Percentiles rank a stretch among this genome's conserved stretches.
These are phyloP conservation scores for Lasioglossum calceatum DNA, from an alignment of 2,888 invertebrate genomes.

Conservation along the genomic window DNA sequence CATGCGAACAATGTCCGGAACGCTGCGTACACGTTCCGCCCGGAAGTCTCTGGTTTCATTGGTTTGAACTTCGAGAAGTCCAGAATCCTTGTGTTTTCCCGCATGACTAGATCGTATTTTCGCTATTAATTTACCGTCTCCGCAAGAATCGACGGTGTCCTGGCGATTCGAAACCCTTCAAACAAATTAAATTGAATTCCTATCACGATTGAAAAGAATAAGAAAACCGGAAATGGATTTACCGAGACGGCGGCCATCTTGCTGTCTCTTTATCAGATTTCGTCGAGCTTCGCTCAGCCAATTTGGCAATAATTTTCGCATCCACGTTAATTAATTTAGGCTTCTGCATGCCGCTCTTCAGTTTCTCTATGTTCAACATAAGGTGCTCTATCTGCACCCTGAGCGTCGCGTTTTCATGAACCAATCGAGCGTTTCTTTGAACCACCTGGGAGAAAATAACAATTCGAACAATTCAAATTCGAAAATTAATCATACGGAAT, in stretches of 20 bases:
- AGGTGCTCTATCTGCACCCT: conserved; percentile 74
- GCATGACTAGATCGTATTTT: conserved; percentile 31
- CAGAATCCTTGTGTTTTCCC: background rate
- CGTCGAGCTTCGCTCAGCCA: conserved; percentile 47
- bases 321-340: conserved; percentile 74
- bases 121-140: conserved; percentile 56
- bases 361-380: conserved; percentile 71
- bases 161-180: background rate
- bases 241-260: conserved; percentile 43
- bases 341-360: conserved; percentile 68
- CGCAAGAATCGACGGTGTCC: conserved; percentile 49
- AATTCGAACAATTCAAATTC: background rate
- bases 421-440: conserved; percentile 75
- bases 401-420: conserved; percentile 74
- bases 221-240: background rate
- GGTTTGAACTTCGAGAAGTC: conserved; percentile 17
- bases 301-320: conserved; percentile 71
- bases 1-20: conserved; percentile 63
- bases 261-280: conserved; percentile 22
- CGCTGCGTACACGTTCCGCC: conserved; percentile 58
- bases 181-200: background rate
- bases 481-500: background rate
- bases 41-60: conserved; percentile 14
- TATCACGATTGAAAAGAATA: background rate
- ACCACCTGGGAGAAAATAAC: conserved; percentile 65